Conservation (phyloP, 2,888 invertebrate genomes). For the Melanophora roralis region DNA sequence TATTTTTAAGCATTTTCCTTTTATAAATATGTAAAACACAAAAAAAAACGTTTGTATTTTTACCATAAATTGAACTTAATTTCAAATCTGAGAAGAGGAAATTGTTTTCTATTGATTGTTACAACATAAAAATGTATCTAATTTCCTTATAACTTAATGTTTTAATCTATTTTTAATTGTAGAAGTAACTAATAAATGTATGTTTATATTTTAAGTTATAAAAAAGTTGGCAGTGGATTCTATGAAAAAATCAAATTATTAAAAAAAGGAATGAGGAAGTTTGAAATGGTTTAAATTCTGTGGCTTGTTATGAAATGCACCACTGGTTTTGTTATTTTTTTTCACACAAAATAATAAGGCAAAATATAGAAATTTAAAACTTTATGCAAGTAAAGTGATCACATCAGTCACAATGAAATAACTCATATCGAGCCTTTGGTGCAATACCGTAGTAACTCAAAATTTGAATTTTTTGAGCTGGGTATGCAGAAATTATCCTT, state of each 20-base stretch:
- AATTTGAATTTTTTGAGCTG: too few relatives aligned
- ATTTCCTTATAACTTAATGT: slow-evolving; percentile 3
- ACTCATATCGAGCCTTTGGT: too few relatives aligned
- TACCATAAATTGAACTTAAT: slow-evolving; percentile 25
- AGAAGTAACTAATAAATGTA: slow-evolving; percentile 37
- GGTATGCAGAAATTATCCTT: too few relatives aligned
- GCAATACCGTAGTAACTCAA: too few relatives aligned
- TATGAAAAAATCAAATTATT: too few relatives aligned
- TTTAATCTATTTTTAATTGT: not conserved
- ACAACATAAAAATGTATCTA: not conserved
- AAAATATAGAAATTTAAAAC: too few relatives aligned
- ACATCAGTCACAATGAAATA: too few relatives aligned
- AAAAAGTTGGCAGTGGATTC: slow-evolving; percentile 5
- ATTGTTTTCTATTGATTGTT: not conserved
- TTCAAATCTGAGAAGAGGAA: not conserved
- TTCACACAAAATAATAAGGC: too few relatives aligned
- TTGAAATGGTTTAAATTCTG: too few relatives aligned
- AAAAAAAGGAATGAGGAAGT: not conserved
- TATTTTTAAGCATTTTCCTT: not conserved
- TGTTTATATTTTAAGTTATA: not conserved
- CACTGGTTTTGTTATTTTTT: too few relatives aligned
- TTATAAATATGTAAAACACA: not conserved
- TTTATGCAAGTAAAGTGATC: too few relatives aligned
- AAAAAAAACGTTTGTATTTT: slow-evolving; percentile 4
- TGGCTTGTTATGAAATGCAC: too few relatives aligned